Percentiles rank a stretch among this genome's conserved stretches.
These are phyloP conservation scores for Drosophila merina DNA, from an alignment of 2,888 invertebrate species.

Conservation along the genomic window DNA sequence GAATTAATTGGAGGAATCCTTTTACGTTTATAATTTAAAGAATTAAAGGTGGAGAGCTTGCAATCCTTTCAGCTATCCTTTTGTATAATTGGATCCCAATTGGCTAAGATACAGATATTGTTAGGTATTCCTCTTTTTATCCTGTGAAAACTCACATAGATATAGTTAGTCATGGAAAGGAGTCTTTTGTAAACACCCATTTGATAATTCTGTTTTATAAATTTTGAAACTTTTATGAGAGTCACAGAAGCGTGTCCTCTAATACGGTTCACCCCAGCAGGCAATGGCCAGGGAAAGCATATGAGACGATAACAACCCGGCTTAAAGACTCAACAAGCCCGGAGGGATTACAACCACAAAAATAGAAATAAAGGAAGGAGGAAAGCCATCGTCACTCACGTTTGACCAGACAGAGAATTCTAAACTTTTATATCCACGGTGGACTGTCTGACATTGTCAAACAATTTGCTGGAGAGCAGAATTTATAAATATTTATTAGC, in stretches of 20 bases:
- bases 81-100: neutral
- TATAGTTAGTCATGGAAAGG: too few relatives aligned
- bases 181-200: neutral
- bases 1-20: neutral
- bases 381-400: slow-evolving; percentile 20
- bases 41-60: too few relatives aligned
- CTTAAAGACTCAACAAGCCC: slow-evolving; percentile 55
- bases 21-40: too few relatives aligned
- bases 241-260: neutral
- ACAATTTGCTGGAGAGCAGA: slow-evolving; percentile 27
- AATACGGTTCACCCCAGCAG: neutral
- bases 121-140: too few relatives aligned
- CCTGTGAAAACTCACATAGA: too few relatives aligned
- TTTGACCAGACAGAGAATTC: slow-evolving; percentile 49
- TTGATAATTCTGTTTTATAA: neutral
- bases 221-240: neutral
- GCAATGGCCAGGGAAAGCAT: slow-evolving; percentile 29
- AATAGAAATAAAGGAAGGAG: neutral
- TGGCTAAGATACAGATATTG: neutral
- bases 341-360: slow-evolving; percentile 4
- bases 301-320: slow-evolving; percentile 32
- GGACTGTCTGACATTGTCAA: slow-evolving; percentile 14
- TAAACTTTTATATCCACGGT: slow-evolving; percentile 31
- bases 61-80: neutral
- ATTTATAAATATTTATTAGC: slow-evolving; percentile 74